These are phyloP conservation scores for Calypte anna DNA, from an alignment of 2,113 vertebrate genomes.

Conservation along the genomic window DNA sequence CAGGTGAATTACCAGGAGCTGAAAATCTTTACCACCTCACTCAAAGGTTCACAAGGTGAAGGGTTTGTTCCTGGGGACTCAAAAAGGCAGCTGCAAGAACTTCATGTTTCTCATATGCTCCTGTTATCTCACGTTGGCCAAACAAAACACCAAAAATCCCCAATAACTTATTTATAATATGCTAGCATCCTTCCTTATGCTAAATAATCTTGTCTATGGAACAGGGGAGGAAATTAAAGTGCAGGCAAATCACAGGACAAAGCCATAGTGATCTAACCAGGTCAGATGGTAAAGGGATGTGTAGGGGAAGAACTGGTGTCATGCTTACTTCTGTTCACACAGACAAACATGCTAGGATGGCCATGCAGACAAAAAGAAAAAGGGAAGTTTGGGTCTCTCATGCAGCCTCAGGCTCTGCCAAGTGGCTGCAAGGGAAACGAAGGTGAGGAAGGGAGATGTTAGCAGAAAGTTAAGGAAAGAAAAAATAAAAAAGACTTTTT, in stretches of 20 bases:
- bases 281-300: background rate
- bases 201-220: background rate
- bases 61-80: background rate
- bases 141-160: background rate
- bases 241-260: background rate
- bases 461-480: constrained; percentile 25
- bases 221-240: background rate
- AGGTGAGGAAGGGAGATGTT: background rate
- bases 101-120: background rate
- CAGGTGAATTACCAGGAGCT: background rate
- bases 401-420: background rate
- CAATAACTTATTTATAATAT: background rate
- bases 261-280: background rate
- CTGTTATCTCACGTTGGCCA: background rate
- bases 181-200: background rate
- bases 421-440: background rate
- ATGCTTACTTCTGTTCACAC: accelerated
- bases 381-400: background rate
- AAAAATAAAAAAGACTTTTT: background rate
- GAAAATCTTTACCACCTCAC: background rate
- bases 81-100: background rate
- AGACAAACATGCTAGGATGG: accelerated
- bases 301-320: background rate
- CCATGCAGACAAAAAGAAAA: background rate
- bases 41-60: background rate